phyloP scores from a whole-genome alignment of 2,888 invertebrate genomes.

The Abrostola tripartita region DNA sequence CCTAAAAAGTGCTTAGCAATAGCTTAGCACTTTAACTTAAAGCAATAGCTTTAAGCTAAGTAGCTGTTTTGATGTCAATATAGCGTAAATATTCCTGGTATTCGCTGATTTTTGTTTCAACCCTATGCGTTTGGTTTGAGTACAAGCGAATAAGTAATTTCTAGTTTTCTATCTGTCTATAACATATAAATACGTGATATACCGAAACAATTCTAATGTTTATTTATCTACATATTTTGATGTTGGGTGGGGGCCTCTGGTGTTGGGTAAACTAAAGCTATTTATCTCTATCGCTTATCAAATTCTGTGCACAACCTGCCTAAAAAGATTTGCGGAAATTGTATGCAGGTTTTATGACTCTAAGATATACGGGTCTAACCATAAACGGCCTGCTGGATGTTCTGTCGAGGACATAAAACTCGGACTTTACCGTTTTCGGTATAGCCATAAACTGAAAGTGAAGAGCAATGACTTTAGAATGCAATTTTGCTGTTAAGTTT shows the following conservation, averaged over 20 bases:
- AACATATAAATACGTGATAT: no score
- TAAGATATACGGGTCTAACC: conserved; percentile 60
- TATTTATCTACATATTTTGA: not conserved
- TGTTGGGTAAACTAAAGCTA: no score
- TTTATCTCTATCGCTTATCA: conserved; percentile 20
- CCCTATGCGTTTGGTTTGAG: no score
- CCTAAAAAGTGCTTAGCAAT: no score
- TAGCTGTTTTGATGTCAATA: no score
- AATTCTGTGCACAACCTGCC: conserved; percentile 35
- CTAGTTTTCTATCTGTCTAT: no score
- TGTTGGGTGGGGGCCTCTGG: no score
- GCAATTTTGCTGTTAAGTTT: conserved; percentile 45
- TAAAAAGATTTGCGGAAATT: conserved; percentile 59
- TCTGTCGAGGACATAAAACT: conserved; percentile 52
- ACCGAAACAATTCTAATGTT: not conserved
- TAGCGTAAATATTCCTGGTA: no score
- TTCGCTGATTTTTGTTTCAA: no score
- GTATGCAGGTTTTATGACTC: conserved; percentile 65
- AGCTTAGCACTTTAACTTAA: no score
- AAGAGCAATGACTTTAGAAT: conserved; percentile 41
- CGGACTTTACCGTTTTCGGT: conserved; percentile 49
- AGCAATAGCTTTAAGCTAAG: no score
- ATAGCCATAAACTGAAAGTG: conserved; percentile 33
- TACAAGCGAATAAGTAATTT: no score
- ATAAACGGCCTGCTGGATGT: conserved; percentile 50